Base-by-base conservation (phyloP, 2,797 vertebrate species). In the Rhynchotus rufescens region DNA sequence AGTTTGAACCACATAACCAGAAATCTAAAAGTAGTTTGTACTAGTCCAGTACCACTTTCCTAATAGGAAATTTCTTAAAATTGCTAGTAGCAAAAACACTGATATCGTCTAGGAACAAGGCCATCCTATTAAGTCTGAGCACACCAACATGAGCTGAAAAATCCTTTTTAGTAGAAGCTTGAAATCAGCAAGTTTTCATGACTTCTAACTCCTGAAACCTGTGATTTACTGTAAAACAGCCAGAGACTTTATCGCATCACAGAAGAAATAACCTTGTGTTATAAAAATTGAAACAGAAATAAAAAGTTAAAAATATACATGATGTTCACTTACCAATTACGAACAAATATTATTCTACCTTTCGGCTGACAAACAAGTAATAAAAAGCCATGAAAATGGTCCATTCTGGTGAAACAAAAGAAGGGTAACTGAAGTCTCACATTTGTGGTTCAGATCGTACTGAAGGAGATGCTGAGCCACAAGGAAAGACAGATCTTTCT, bases 1-100 rank as follows among this genome's bases (percentile, higher is more conserved):
- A 96, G 93, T 90, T 94, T 93, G 92, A 96, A 96, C 84, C 84
- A 95, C 93, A 80, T 91, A 97, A 92, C 78, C 65, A 84, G 84
- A 94, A 96, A 97, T 93, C 84, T 94, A 87, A 96, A 95, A 97
- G 94, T 80, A 86, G 77, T 84, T 82, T 84, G 51, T 90, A 78
- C 81, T 61, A 59, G 44, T 59, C 25, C 65, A 59, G 22, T 34
- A 57, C 23, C 51, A 91, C 62, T 82, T 88, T 25, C 79, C 68
- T 83, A 79, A 88, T 49, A 86, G 79, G 86, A 93, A 96, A 95
- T 88, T 72, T 94, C 88, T 93, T 93, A 74, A 83, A 95, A 88
- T 81, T 88, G 30, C 16, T 91, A 83, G 80, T 64, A 72, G 57
- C 16, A 61, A 88, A 94, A 75, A 56, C 68, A 56, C 23, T 47